A percentile compares a stretch with the other conserved stretches of the same genome.
phyloP scores from a whole-genome alignment of 2,888 invertebrate genomes.

The Chaitophorus viminalis region DNA sequence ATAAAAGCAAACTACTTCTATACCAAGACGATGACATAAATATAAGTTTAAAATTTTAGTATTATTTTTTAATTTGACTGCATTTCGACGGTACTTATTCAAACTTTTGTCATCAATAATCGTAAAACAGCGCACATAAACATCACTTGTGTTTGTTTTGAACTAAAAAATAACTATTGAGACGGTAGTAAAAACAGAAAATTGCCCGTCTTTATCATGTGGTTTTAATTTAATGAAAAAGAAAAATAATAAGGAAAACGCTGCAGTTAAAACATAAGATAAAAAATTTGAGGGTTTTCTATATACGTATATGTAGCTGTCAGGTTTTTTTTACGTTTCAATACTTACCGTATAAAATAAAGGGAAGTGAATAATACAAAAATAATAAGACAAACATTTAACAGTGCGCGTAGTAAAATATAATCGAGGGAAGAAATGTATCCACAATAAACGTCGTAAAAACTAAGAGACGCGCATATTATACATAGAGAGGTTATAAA shows the following conservation, averaged over 20 bases:
- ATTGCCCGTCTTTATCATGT: neutral
- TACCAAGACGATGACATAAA: no score
- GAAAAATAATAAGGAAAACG: slow-evolving; percentile 1
- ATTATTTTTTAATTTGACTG: neutral
- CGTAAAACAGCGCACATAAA: neutral
- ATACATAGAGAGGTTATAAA: slow-evolving; percentile 3
- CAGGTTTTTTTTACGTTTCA: slow-evolving; percentile 7
- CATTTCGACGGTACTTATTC: neutral
- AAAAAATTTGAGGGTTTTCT: neutral
- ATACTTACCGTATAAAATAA: neutral
- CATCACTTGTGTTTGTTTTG: neutral
- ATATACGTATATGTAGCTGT: neutral
- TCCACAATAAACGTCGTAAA: slow-evolving; percentile 10
- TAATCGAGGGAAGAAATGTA: neutral
- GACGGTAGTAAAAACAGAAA: slow-evolving; percentile 32
- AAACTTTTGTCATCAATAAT: slow-evolving; percentile 11
- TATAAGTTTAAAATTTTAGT: neutral
- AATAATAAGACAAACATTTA: slow-evolving; percentile 26
- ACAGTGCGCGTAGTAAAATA: slow-evolving; percentile 3
- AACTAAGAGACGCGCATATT: neutral
- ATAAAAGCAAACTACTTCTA: no score
- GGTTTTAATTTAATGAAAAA: slow-evolving; percentile 16
- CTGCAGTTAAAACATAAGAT: slow-evolving; percentile 15
- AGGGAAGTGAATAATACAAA: neutral
- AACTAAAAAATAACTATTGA: neutral